Evolutionary conservation across 2,888 invertebrate species (phyloP).

Genomic region (Tenthredo scrophulariae): DNA sequence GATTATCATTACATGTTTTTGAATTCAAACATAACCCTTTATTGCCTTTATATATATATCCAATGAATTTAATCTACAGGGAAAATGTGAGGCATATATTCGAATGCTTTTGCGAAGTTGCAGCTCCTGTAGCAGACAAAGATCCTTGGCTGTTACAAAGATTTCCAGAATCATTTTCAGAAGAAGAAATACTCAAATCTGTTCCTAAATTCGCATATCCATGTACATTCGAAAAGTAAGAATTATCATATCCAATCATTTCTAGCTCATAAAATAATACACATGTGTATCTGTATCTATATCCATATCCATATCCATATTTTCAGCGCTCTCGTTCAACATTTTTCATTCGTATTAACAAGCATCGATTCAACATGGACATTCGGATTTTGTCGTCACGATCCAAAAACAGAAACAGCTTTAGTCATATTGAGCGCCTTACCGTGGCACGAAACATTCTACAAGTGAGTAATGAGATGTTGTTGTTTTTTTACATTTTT

Average conservation of each 20-base stretch:
- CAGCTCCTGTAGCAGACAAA: conserved; percentile 83
- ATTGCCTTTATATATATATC: conserved; percentile 1
- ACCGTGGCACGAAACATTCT: conserved; percentile 98
- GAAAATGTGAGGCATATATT: conserved; percentile 89
- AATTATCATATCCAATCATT: not conserved
- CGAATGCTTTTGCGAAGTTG: conserved; percentile 92
- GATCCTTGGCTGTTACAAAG: conserved; percentile 89
- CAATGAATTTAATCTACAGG: conserved; percentile 79
- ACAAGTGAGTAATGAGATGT: conserved; percentile 88
- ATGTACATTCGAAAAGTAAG: conserved; percentile 87
- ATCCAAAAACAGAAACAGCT: conserved; percentile 93
- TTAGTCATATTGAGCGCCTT: conserved; percentile 92
- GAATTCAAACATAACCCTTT: conserved; percentile 9
- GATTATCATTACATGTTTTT: not conserved
- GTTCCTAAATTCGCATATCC: conserved; percentile 96
- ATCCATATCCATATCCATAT: conserved; percentile 47
- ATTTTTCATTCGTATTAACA: conserved; percentile 98
- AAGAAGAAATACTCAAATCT: conserved; percentile 91
- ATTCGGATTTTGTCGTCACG: conserved; percentile 98
- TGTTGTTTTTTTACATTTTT: not conserved
- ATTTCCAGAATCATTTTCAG: conserved; percentile 91
- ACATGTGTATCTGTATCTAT: not conserved
- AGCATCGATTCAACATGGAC: conserved; percentile 97
- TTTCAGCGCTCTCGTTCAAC: conserved; percentile 91
- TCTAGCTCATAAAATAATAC: not conserved